These are phyloP conservation scores for Eulemur rufifrons DNA, from an alignment of 2,113 vertebrate genomes.

Conservation along the genomic window DNA sequence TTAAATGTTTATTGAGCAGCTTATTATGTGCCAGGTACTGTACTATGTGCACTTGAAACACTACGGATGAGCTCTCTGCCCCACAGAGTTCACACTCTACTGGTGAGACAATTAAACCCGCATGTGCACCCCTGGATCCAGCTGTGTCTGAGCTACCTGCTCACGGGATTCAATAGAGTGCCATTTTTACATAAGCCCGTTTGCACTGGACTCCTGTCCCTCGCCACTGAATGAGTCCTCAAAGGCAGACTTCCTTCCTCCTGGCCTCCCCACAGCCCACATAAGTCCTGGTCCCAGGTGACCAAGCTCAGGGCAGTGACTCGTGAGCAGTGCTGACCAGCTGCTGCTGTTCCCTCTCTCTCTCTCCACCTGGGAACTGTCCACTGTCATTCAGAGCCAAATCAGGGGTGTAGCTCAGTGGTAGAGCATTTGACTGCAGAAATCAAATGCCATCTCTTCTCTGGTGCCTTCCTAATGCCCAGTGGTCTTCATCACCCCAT, in stretches of 20 bases:
- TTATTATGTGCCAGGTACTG: too few relatives aligned
- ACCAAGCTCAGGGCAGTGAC: background rate
- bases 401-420: too few relatives aligned
- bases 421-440: too few relatives aligned
- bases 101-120: background rate
- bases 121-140: background rate
- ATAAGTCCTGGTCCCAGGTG: background rate
- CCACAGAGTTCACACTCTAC: background rate
- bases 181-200: background rate
- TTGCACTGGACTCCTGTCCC: background rate
- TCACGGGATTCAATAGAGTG: background rate
- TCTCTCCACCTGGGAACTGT: background rate
- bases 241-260: background rate
- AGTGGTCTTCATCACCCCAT: background rate
- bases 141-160: background rate
- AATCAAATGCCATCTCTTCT: background rate
- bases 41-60: background rate
- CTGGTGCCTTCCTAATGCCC: background rate
- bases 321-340: background rate
- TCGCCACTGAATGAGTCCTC: background rate
- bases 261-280: background rate
- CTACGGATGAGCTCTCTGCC: background rate
- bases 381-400: background rate
- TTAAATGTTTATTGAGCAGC: background rate
- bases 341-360: background rate